phyloP scores from a whole-genome alignment of 2,113 vertebrate genomes.

The Tachycineta bicolor region DNA sequence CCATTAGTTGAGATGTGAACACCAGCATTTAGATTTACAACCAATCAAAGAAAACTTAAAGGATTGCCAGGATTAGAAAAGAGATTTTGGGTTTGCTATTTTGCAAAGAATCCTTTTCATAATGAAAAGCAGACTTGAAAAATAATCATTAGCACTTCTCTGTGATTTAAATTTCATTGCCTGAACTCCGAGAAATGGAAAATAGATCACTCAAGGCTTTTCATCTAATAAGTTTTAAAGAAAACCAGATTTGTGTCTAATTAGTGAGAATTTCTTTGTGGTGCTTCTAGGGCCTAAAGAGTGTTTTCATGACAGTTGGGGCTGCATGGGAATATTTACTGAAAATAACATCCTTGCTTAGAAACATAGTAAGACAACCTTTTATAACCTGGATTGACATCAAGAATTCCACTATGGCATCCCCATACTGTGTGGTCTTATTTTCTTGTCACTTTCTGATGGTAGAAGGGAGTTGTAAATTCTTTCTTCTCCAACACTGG shows the following conservation, averaged over 20 bases:
- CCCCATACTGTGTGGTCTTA: neutral
- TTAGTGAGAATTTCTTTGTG: conserved; percentile 7
- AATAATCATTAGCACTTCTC: conserved; percentile 46
- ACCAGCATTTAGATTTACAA: fast-evolving
- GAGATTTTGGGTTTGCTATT: neutral
- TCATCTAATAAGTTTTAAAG: conserved; percentile 30
- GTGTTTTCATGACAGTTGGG: neutral
- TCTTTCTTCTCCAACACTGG: neutral
- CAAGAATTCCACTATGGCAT: neutral
- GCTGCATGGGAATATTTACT: neutral
- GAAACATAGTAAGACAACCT: neutral
- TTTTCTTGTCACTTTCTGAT: neutral
- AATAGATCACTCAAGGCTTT: conserved; percentile 48
- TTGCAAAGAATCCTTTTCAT: neutral
- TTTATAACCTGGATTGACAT: neutral
- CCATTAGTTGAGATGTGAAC: neutral
- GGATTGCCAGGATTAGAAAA: neutral
- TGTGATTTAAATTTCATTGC: conserved; percentile 58
- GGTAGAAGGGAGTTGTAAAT: neutral
- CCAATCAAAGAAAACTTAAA: neutral
- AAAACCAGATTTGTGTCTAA: neutral
- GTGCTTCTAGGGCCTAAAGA: neutral
- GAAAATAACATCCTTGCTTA: neutral
- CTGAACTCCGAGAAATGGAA: conserved; percentile 1
- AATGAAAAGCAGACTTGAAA: conserved; percentile 49